phyloP scores from a whole-genome alignment of 2,797 vertebrate genomes.

The Crotalus adamanteus region DNA sequence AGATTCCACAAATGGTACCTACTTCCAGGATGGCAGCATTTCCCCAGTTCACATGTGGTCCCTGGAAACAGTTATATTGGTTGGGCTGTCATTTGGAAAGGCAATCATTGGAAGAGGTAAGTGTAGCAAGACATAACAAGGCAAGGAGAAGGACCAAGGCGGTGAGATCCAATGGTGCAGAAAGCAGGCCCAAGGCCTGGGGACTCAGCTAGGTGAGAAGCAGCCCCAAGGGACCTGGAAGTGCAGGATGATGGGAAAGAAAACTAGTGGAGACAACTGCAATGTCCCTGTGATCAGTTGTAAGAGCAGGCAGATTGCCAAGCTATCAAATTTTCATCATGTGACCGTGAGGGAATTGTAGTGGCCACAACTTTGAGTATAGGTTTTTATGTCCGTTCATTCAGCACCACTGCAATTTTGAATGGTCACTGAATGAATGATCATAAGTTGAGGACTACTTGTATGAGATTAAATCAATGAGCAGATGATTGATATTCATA shows the following conservation, averaged over 20 bases:
- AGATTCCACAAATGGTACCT: neutral
- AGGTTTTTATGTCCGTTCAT: neutral
- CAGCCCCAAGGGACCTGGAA: neutral
- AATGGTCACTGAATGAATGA: neutral
- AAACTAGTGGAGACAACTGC: neutral
- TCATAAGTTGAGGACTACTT: neutral
- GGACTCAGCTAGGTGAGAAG: neutral
- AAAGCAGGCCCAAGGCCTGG: neutral
- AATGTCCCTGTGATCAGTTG: neutral
- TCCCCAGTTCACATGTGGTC: neutral
- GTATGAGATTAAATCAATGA: neutral
- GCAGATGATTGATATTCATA: neutral
- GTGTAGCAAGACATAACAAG: neutral
- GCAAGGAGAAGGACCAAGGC: neutral
- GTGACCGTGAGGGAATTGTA: neutral
- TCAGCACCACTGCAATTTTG: neutral
- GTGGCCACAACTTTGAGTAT: neutral
- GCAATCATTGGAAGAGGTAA: neutral
- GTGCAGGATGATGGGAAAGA: neutral
- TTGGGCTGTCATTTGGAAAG: neutral
- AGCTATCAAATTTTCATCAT: neutral
- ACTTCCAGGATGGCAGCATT: neutral
- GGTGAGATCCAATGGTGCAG: neutral
- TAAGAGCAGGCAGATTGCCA: neutral
- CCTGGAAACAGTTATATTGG: neutral